phyloP scores from a whole-genome alignment of 2,888 invertebrate genomes.

The Trachelus stipa region DNA sequence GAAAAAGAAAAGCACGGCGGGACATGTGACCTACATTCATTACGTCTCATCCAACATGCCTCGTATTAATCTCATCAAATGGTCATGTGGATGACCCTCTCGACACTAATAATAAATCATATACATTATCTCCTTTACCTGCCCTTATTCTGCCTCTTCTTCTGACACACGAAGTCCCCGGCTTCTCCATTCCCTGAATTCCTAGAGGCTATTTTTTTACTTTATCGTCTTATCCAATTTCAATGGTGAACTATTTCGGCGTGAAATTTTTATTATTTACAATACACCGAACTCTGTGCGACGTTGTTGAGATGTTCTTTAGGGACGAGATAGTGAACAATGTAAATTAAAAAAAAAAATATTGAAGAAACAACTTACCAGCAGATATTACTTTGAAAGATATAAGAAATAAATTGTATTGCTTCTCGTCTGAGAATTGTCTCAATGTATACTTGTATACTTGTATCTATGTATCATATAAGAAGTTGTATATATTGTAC shows the following conservation, averaged over 20 bases:
- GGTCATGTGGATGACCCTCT: background rate
- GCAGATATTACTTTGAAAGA: background rate
- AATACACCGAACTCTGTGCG: background rate
- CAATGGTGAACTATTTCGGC: background rate
- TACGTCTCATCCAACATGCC: background rate
- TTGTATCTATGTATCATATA: conserved; percentile 27
- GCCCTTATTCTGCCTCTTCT: background rate
- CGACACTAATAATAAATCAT: background rate
- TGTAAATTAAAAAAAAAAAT: background rate
- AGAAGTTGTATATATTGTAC: conserved; percentile 46
- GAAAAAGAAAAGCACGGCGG: background rate
- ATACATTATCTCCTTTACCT: background rate
- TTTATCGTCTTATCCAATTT: background rate
- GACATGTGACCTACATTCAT: background rate
- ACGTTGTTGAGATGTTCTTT: background rate
- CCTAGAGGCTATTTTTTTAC: background rate
- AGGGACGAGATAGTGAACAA: background rate
- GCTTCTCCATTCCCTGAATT: background rate
- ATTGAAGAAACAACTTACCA: background rate
- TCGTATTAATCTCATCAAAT: background rate
- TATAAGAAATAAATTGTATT: background rate
- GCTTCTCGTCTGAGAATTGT: background rate
- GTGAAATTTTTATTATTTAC: background rate
- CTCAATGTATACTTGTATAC: background rate
- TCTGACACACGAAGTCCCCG: background rate